These are phyloP conservation scores for Diachasma alloeum DNA, from an alignment of 1,140 invertebrate species.

Conservation along the genomic window DNA sequence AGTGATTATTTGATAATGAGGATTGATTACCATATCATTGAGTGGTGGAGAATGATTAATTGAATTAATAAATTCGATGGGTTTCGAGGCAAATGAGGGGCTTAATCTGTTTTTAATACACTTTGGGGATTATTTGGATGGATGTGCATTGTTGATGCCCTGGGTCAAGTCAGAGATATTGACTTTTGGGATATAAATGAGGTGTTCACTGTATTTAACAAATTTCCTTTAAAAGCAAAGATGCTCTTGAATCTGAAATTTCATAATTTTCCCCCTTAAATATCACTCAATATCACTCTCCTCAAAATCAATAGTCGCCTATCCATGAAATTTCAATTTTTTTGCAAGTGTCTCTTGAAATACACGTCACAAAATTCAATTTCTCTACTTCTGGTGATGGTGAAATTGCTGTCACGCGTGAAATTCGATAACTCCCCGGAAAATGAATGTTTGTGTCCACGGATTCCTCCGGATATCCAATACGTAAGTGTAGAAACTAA, in stretches of 20 bases:
- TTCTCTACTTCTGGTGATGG: too few relatives aligned
- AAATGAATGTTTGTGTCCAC: neutral
- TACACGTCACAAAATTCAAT: too few relatives aligned
- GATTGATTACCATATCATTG: conserved; percentile 3
- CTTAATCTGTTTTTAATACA: neutral
- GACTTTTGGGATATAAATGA: neutral
- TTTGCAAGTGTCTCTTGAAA: too few relatives aligned
- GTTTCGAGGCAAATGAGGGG: neutral
- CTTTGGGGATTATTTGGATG: neutral
- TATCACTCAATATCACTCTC: too few relatives aligned
- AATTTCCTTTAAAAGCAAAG: too few relatives aligned
- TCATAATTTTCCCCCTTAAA: too few relatives aligned
- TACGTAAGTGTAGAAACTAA: conserved; percentile 38
- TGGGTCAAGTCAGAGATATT: neutral
- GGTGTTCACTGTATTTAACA: too few relatives aligned
- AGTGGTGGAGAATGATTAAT: neutral
- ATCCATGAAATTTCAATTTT: too few relatives aligned
- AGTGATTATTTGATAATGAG: neutral
- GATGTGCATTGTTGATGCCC: neutral
- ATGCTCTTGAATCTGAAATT: too few relatives aligned
- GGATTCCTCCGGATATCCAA: neutral
- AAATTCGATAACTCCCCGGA: neutral
- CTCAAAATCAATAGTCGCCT: too few relatives aligned
- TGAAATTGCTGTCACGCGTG: neutral
- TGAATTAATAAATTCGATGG: neutral